Evolutionary conservation across 2,888 invertebrate species (phyloP).

Genomic region (Erebia palarica): DNA sequence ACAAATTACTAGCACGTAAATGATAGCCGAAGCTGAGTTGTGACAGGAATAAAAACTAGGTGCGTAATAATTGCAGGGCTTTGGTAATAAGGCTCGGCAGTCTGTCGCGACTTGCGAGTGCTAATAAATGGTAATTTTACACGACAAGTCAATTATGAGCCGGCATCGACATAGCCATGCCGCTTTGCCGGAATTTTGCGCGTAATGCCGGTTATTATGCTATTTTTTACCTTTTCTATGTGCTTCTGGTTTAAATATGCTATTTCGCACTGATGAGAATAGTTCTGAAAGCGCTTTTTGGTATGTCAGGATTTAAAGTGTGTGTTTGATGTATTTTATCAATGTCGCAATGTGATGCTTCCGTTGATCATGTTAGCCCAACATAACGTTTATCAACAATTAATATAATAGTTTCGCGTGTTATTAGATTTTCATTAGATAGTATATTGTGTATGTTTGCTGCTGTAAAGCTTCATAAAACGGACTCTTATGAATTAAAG

Average conservation of each 20-base stretch:
- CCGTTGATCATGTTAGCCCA: too few relatives aligned
- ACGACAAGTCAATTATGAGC: conserved; percentile 79
- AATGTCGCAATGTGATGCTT: too few relatives aligned
- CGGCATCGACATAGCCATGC: conserved; percentile 74
- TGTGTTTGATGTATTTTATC: too few relatives aligned
- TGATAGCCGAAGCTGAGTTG: conserved; percentile 21
- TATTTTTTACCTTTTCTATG: conserved; percentile 21
- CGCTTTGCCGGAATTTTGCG: conserved; percentile 62
- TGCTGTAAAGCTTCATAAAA: too few relatives aligned
- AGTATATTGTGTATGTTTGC: too few relatives aligned
- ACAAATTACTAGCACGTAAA: background rate
- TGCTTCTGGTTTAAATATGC: conserved; percentile 8
- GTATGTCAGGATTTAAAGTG: background rate
- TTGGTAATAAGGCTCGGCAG: conserved; percentile 64
- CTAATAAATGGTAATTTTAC: conserved; percentile 79
- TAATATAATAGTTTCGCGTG: too few relatives aligned
- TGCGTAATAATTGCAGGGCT: conserved; percentile 64
- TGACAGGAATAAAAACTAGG: conserved; percentile 47
- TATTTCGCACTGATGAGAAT: background rate
- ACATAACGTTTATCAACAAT: too few relatives aligned
- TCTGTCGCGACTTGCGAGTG: conserved; percentile 55
- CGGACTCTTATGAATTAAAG: too few relatives aligned
- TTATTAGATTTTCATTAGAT: too few relatives aligned
- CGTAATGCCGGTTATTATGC: conserved; percentile 35
- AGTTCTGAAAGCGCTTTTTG: background rate